A percentile compares a stretch with the other conserved stretches of the same genome.
Evolutionary conservation across 2,113 vertebrate genomes (phyloP).

Genomic region (Campylomormyrus tamandua): DNA sequence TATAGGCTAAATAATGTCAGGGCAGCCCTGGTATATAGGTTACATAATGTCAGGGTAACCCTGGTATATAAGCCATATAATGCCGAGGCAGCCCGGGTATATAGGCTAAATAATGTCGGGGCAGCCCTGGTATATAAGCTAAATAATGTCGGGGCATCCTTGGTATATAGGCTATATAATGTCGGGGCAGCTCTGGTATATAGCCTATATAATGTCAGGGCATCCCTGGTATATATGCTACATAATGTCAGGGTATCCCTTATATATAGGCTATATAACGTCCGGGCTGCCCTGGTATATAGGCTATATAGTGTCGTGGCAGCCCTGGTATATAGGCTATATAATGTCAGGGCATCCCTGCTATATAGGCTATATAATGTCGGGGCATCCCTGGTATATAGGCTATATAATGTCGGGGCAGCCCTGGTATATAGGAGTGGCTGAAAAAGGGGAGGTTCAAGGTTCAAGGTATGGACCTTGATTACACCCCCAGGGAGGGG

Average conservation of each 20-base stretch:
- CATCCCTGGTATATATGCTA: no score
- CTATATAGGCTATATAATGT: no score
- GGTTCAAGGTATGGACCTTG: neutral
- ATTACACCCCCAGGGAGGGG: neutral
- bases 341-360: no score
- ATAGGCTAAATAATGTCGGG: neutral
- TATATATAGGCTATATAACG: no score
- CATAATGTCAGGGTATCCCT: no score
- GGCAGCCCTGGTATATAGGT: neutral
- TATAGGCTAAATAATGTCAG: neutral
- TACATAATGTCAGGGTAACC: neutral
- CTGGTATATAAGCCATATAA: neutral
- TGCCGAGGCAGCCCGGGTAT: neutral
- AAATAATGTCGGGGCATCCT: accelerated
- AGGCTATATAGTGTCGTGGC: no score
- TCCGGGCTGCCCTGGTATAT: no score
- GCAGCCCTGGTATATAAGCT: neutral
- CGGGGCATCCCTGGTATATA: neutral
- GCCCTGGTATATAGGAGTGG: neutral
- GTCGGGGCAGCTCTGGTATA: no score
- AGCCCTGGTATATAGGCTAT: no score
- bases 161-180: neutral
- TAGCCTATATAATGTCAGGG: no score
- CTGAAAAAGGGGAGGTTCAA: neutral
- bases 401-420: no score